A percentile compares a stretch with the other conserved stretches of the same genome.
phyloP scores from a whole-genome alignment of 1,140 invertebrate genomes.

The Zaprionus africanus region DNA sequence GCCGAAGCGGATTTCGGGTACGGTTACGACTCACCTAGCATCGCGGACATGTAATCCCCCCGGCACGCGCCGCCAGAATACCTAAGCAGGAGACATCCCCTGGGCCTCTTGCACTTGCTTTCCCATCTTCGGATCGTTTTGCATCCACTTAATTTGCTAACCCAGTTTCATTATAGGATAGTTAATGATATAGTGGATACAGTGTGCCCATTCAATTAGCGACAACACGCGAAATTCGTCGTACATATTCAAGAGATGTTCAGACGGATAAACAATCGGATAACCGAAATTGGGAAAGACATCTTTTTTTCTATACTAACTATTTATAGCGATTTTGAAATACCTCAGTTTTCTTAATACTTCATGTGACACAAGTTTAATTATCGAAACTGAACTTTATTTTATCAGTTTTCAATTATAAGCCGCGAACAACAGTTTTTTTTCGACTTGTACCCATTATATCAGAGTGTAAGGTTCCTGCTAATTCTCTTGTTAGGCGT shows the following conservation, averaged over 20 bases:
- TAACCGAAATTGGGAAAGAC: neutral
- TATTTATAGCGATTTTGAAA: neutral
- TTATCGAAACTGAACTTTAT: too few species aligned
- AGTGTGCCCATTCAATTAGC: neutral
- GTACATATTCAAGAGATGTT: neutral
- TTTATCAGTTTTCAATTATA: too few species aligned
- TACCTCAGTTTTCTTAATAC: neutral
- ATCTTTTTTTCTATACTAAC: neutral
- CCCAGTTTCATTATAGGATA: neutral
- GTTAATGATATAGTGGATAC: neutral
- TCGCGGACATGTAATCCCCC: neutral
- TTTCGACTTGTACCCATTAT: too few species aligned
- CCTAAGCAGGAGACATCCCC: neutral
- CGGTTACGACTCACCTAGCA: neutral
- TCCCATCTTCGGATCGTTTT: neutral
- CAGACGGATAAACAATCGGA: neutral
- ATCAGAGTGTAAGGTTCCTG: too few species aligned
- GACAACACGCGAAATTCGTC: neutral
- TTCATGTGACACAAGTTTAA: too few species aligned
- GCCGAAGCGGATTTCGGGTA: neutral
- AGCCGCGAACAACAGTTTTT: too few species aligned
- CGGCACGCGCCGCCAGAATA: neutral
- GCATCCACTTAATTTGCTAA: slow-evolving; percentile 5
- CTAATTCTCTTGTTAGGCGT: too few species aligned
- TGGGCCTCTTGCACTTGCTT: too few species aligned